Conservation (phyloP, 35 echinoderm and acorn worm species). For the Hemicentrotus pulcherrimus region DNA sequence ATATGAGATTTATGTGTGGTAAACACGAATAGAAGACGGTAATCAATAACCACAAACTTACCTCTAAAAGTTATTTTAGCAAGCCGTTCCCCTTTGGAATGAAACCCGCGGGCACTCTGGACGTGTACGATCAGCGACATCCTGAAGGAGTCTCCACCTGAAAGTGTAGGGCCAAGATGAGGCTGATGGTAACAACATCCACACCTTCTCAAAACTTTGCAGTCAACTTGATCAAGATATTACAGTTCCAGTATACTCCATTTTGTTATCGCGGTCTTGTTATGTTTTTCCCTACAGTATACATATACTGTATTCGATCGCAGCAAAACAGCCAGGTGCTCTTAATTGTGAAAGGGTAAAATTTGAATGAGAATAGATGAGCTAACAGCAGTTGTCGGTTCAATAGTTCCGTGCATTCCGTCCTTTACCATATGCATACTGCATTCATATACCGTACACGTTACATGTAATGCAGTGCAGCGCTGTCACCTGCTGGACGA, state of each 20-base stretch:
- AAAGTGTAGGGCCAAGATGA: neutral
- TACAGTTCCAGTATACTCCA: neutral
- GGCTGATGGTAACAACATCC: neutral
- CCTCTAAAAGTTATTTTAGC: constrained; percentile 78
- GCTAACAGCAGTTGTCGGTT: neutral
- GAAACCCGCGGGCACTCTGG: constrained; percentile 71
- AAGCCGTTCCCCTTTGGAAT: constrained; percentile 62
- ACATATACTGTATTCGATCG: neutral
- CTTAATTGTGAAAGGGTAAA: neutral
- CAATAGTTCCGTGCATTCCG: neutral
- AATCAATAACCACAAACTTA: constrained; percentile 47
- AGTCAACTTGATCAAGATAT: neutral
- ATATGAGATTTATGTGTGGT: neutral
- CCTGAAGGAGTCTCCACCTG: neutral
- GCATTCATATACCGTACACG: too few relatives aligned
- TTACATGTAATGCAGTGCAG: too few relatives aligned
- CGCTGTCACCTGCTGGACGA: too few relatives aligned
- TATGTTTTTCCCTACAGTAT: neutral
- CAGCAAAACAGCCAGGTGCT: neutral
- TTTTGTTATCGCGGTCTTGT: neutral
- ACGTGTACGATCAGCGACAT: constrained; percentile 77
- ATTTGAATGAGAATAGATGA: constrained; percentile 2
- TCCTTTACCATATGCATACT: too few relatives aligned
- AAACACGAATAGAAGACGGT: neutral
- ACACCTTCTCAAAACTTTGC: neutral